Base-by-base conservation (phyloP, 2,888 invertebrate species). In the Tenthredo distinguenda region DNA sequence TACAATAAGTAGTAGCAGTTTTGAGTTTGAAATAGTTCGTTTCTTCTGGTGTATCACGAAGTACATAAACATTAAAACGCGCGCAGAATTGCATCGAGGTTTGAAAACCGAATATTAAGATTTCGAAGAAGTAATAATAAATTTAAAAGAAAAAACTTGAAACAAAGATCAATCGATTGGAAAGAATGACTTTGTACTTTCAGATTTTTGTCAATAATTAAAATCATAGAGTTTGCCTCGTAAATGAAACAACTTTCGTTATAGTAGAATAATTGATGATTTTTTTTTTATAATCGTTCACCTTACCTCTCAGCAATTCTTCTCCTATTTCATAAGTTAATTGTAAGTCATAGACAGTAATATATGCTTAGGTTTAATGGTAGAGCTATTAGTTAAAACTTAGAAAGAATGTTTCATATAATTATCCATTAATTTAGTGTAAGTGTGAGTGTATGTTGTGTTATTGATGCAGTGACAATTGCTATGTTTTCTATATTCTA, bases 11-110 rank as follows among this genome's bases (percentile, higher is more conserved):
- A 91, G 91, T 89, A 88, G 87, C 85, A 77, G 86, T 40, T 86
- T 43, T 76, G 43, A 90, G 89, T 90, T 90, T 88, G 90, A 91
- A 91, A 91, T 91, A 90, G 90, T 89, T 91, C 88, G 87, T 89
- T 31, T 31, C 7, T 77, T 55, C 34, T 4, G 37, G 58, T 81
- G 34, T 40, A 40, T 81, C 81, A 37, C 81, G 37, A 79, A 47
- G 21, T 76, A 76, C 26, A 31, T 50, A 58, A 58, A 37, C 81
- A 40, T 81, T 62, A 81, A 62, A 40, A 37, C 21, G 40, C 40
- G 10, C 21, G 26, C 40, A 62, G 62, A 62, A 50, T 55, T 79
- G 58, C 58, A 34, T 55, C 34, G 31, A 58, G 21, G 79, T 9
- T n/a, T 58, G 34, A 79, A 5, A 47, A 43, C 9, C 12, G 21